Base-by-base conservation (phyloP, 2,888 invertebrate species). In the Lathronympha strigana region DNA sequence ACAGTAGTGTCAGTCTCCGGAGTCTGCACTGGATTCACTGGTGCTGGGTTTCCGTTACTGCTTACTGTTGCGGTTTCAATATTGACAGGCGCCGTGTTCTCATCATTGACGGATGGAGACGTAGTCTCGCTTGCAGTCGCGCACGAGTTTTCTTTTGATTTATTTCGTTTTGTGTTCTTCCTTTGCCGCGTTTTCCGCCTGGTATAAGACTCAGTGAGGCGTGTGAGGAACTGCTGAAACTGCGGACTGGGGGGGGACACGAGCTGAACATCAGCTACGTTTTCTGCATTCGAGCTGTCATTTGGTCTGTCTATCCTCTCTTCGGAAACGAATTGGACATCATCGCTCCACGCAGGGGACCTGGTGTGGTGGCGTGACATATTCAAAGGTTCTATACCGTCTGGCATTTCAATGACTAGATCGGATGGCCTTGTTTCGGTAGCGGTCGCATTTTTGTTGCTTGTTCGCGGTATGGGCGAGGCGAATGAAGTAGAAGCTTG, bases 381-480 rank as follows among this genome's bases (percentile, higher is more conserved):
- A 11, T 45, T 23, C n/a, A 6, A 4, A 5, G 57, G 40, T 33
- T 57, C 63, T 57, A n/a, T 1, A 31, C 5, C 25, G 28, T 63
- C 63, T 50, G 50, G 33, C 9, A 63, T 33, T 51, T 58, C 58
- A 19, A 63, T 58, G 9, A 63, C 50, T 50, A 17, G 21, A 28
- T 38, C 50, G 15, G 53, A 25, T 9, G 11, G 23, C 9, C 4
- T 61, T 2, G 25, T 61, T 11, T 19, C 19, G 3, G 40, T 51
- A 6, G 31, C 4, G 28, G 17, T 28, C 31, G 23, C 13, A 31
- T 21, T 58, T 45, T 17, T 57, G 17, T 43, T 57, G 9, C 43
- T 43, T 8, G 55, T n/a, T 19, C 43, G 19, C 4, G 43, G 55
- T 17, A 55, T 17, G 11, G 17, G 17, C 5, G 40, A 17, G 13